Conservation (phyloP, 35 echinoderm and acorn worm species). For the Heliocidaris tuberculata region DNA sequence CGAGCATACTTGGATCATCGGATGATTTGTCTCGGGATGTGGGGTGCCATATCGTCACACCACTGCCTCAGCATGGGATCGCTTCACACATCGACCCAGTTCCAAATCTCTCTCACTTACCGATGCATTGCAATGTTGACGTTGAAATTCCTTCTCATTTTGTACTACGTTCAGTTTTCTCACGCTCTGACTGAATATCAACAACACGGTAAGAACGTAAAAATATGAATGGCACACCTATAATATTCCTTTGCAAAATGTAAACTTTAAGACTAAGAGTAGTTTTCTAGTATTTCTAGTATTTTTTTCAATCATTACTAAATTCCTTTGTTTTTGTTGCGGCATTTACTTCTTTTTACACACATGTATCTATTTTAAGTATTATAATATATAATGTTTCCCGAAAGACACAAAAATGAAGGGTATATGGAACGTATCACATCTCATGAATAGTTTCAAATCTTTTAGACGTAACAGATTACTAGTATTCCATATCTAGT, state of each 20-base stretch:
- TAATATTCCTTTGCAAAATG: no score
- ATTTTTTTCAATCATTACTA: no score
- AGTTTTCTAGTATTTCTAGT: background rate
- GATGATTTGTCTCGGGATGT: background rate
- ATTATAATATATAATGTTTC: no score
- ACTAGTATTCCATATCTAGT: no score
- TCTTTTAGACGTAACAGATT: no score
- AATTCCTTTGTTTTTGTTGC: no score
- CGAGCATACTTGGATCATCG: background rate
- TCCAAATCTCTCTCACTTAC: background rate
- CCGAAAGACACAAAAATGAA: no score
- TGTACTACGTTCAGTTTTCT: background rate
- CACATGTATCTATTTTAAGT: no score
- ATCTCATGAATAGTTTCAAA: no score
- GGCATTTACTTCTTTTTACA: no score
- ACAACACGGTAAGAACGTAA: background rate
- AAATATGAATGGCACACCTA: background rate
- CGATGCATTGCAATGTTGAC: background rate
- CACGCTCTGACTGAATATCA: conserved; percentile 15
- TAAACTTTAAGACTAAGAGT: no score
- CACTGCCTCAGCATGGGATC: background rate
- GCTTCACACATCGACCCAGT: background rate
- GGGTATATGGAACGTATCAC: no score
- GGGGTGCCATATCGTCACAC: background rate
- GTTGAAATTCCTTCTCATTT: conserved; percentile 11